A percentile compares a stretch with the other conserved stretches of the same genome.
Conservation (phyloP, 2,113 vertebrate species). For the Bostrychus sinensis region DNA sequence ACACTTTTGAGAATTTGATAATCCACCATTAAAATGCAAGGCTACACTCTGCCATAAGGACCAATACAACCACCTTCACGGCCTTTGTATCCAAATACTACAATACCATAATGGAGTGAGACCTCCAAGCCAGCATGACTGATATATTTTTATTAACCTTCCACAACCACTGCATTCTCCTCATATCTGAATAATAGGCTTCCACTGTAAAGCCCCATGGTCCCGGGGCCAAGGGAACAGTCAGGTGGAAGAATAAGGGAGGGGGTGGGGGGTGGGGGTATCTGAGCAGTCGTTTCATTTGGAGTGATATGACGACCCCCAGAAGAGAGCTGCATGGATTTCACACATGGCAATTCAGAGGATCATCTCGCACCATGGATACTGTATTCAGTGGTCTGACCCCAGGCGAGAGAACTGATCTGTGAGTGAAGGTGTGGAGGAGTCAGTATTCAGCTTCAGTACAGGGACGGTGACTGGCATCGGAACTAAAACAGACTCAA, state of each 20-base stretch:
- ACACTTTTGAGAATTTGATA: too few relatives aligned
- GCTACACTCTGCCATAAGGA: conserved; percentile 8
- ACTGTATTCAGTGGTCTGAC: conserved; percentile 68
- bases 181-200: conserved; percentile 82
- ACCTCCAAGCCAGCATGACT: conserved; percentile 78
- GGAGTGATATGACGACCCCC: conserved; percentile 70
- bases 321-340: conserved; percentile 69
- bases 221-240: conserved; percentile 56
- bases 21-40: too few relatives aligned
- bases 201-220: conserved; percentile 61
- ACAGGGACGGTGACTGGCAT: background rate
- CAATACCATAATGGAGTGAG: conserved; percentile 66
- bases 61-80: conserved; percentile 49
- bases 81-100: conserved; percentile 60
- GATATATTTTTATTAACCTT: conserved; percentile 82
- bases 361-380: conserved; percentile 66
- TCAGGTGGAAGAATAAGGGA: conserved; percentile 60
- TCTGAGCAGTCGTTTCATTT: conserved; percentile 69
- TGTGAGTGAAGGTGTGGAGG: conserved; percentile 40
- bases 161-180: conserved; percentile 68
- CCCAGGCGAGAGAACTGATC: conserved; percentile 58
- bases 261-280: conserved; percentile 65
- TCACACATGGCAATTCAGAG: conserved; percentile 75
- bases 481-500: too few relatives aligned
- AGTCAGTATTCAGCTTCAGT: conserved; percentile 12